These are phyloP conservation scores for Drosophila nigricruria DNA, from an alignment of 2,888 invertebrate species.

Conservation along the genomic window DNA sequence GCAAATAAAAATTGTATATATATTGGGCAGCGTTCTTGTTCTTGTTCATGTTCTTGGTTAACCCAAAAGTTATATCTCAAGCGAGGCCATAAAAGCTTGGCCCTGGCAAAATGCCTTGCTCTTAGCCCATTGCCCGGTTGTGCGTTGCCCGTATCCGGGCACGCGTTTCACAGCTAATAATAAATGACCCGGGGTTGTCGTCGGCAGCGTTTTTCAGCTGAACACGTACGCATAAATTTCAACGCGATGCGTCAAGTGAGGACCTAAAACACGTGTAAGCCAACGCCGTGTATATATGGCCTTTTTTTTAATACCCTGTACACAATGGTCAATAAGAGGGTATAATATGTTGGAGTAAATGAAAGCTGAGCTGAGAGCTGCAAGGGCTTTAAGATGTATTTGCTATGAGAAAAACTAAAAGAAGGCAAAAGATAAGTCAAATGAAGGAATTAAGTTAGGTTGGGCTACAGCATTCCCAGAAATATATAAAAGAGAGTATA, in stretches of 20 bases:
- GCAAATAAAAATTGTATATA: conserved; percentile 58
- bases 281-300: conserved; percentile 3
- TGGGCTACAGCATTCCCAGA: background rate
- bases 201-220: conserved; percentile 55
- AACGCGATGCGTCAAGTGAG: conserved; percentile 42
- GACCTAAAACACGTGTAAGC: conserved; percentile 47
- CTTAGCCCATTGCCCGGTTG: background rate
- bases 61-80: conserved; percentile 27
- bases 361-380: background rate
- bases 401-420: background rate
- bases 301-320: conserved; percentile 11
- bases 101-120: background rate
- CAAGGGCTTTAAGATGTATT: background rate
- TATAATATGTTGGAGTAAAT: background rate
- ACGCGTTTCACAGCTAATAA: conserved; percentile 76
- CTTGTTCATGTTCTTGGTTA: conserved; percentile 21
- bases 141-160: conserved; percentile 28
- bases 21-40: conserved; percentile 37
- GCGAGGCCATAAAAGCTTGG: conserved; percentile 28
- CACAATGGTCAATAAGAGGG: background rate
- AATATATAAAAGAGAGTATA: too few relatives aligned
- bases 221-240: conserved; percentile 77
- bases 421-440: too few relatives aligned
- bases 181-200: conserved; percentile 74
- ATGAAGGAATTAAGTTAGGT: background rate